Evolutionary conservation across 2,888 invertebrate species (phyloP).

Genomic region (Lasioglossum malachurum): DNA sequence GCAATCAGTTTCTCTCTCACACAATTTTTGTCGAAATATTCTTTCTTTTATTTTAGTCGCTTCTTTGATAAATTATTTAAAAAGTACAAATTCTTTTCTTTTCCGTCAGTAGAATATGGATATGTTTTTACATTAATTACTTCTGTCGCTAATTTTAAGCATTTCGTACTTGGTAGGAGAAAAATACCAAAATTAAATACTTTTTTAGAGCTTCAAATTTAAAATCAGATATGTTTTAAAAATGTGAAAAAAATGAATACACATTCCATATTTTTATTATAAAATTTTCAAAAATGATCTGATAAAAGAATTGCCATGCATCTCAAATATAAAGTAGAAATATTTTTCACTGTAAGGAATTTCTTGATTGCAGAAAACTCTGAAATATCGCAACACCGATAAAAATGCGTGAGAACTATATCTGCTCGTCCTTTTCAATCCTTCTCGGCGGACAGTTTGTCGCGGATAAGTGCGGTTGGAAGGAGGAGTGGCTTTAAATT

Average conservation of each 20-base stretch:
- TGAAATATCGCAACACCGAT: conserved; percentile 16
- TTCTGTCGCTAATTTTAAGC: not conserved
- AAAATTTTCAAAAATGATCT: not conserved
- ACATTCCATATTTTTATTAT: not conserved
- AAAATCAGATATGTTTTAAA: not conserved
- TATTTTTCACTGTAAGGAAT: not conserved
- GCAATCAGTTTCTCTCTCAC: not conserved
- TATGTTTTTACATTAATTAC: not conserved
- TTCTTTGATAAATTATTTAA: not conserved
- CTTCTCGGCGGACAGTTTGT: conserved; percentile 28
- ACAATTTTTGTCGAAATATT: not conserved
- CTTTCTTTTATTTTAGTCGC: not conserved
- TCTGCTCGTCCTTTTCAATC: conserved; percentile 46
- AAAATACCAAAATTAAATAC: not conserved
- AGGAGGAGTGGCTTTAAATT: conserved; percentile 69
- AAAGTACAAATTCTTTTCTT: not conserved
- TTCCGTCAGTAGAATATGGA: not conserved
- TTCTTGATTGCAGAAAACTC: conserved; percentile 35
- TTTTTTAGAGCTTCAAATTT: not conserved
- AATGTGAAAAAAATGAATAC: not conserved
- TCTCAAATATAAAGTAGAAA: not conserved
- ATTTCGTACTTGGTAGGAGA: not conserved
- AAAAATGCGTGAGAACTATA: conserved; percentile 27
- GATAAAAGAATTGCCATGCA: not conserved
- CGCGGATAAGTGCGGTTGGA: conserved; percentile 39